Conservation (phyloP, 2,797 vertebrate species). For the Neosalanx taihuensis region DNA sequence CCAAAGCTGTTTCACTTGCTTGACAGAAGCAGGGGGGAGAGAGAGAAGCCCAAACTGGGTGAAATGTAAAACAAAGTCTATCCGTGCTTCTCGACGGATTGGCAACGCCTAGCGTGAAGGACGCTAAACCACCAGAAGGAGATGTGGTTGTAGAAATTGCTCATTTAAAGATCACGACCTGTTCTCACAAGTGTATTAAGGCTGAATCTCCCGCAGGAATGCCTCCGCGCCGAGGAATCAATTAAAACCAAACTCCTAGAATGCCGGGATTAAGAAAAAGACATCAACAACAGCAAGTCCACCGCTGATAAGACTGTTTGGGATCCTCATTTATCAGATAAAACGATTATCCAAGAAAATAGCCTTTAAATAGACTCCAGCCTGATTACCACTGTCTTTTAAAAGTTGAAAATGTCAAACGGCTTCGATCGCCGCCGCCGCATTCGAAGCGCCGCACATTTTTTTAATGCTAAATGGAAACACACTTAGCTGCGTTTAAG, state of each 20-base stretch:
- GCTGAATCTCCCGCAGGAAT: slow-evolving; percentile 69
- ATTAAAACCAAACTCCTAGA: slow-evolving; percentile 74
- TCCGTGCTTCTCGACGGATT: slow-evolving; percentile 49
- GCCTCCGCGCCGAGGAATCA: slow-evolving; percentile 69
- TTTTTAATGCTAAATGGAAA: slow-evolving; percentile 51
- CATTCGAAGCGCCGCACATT: slow-evolving; percentile 28
- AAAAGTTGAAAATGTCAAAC: slow-evolving; percentile 73
- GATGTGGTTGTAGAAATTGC: slow-evolving; percentile 56
- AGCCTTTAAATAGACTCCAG: slow-evolving; percentile 71
- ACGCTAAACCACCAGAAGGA: slow-evolving; percentile 7
- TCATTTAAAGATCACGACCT: slow-evolving; percentile 70
- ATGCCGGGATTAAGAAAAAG: slow-evolving; percentile 72
- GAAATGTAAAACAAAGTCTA: slow-evolving; percentile 60
- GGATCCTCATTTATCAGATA: slow-evolving; percentile 80
- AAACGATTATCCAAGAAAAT: slow-evolving; percentile 77
- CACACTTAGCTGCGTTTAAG: slow-evolving; percentile 32
- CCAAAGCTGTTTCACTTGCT: slow-evolving; percentile 26
- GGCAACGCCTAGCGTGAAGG: slow-evolving; percentile 39
- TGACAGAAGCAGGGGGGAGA: not conserved
- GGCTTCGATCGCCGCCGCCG: slow-evolving; percentile 60
- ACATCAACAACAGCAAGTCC: slow-evolving; percentile 60
- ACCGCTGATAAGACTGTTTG: slow-evolving; percentile 75
- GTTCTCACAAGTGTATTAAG: slow-evolving; percentile 66
- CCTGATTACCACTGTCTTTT: slow-evolving; percentile 64
- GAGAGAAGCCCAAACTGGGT: slow-evolving; percentile 5